Conservation (phyloP, 2,888 invertebrate genomes). For the Pristionchus maxplancki region DNA sequence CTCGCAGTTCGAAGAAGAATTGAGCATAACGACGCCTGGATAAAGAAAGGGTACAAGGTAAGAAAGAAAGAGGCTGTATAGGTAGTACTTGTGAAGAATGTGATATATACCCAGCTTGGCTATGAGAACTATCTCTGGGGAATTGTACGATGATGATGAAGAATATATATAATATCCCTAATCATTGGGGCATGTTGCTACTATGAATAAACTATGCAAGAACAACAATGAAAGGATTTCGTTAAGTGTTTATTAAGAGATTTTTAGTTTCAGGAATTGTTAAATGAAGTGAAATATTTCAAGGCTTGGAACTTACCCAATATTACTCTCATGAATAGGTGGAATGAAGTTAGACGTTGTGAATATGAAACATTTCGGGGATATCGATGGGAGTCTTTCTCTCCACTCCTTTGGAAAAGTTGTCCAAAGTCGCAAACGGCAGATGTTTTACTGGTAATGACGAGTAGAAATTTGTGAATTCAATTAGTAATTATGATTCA, state of each 20-base stretch:
- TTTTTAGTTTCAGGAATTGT: no score
- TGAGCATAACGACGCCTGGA: neutral
- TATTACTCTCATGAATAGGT: neutral
- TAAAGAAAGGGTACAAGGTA: neutral
- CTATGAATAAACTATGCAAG: neutral
- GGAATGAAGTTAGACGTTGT: neutral
- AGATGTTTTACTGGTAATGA: neutral
- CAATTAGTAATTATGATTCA: neutral
- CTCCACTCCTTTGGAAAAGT: neutral
- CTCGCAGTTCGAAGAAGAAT: neutral
- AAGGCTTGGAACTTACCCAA: neutral
- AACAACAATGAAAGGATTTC: neutral
- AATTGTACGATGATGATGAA: no score
- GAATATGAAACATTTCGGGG: neutral
- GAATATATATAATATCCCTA: no score
- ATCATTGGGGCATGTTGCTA: no score
- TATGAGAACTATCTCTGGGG: no score
- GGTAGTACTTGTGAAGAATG: no score
- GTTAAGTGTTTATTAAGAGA: no score
- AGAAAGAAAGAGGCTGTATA: no score
- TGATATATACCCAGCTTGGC: no score
- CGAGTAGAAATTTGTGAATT: neutral
- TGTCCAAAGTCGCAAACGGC: neutral
- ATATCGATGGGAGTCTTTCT: neutral
- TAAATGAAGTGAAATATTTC: no score